Percentiles rank a stretch among this genome's conserved stretches.
These are phyloP conservation scores for Stigmatopora argus DNA, from an alignment of 2,113 vertebrate species.

Conservation along the genomic window DNA sequence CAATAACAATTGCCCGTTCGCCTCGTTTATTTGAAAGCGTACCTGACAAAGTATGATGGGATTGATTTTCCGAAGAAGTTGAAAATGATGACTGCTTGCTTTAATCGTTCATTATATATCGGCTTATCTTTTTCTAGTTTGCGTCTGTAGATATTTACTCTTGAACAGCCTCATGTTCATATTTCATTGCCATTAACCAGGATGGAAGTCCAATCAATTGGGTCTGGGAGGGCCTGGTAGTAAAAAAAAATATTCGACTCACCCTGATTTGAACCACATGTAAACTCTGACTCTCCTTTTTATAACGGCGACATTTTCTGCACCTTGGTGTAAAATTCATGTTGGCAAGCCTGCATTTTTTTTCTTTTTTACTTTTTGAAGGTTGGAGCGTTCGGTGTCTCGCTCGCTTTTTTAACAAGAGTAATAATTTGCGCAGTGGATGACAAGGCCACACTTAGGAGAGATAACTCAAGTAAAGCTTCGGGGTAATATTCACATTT, in stretches of 20 bases:
- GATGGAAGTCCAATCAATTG: too few relatives aligned
- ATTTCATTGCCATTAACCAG: too few relatives aligned
- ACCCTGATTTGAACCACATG: neutral
- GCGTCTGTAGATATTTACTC: constrained; percentile 30
- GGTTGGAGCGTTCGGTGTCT: neutral
- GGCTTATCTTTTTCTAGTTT: constrained; percentile 36
- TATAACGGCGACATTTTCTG: neutral
- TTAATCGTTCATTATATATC: constrained; percentile 32
- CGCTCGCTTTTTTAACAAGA: neutral
- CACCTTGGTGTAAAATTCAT: neutral
- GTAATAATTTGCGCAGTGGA: constrained; percentile 1
- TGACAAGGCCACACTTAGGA: neutral
- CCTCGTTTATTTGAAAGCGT: neutral
- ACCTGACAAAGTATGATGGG: constrained; percentile 27
- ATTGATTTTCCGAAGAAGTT: constrained; percentile 9
- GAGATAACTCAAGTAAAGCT: neutral
- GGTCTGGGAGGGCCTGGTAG: too few relatives aligned
- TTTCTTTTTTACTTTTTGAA: neutral
- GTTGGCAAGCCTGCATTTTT: neutral
- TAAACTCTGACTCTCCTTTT: neutral
- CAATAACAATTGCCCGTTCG: constrained; percentile 6
- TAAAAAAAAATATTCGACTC: neutral
- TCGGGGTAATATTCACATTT: neutral
- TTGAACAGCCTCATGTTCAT: neutral
- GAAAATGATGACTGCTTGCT: constrained; percentile 16